phyloP scores from a whole-genome alignment of 2,113 vertebrate species.

The Saccopteryx leptura region DNA sequence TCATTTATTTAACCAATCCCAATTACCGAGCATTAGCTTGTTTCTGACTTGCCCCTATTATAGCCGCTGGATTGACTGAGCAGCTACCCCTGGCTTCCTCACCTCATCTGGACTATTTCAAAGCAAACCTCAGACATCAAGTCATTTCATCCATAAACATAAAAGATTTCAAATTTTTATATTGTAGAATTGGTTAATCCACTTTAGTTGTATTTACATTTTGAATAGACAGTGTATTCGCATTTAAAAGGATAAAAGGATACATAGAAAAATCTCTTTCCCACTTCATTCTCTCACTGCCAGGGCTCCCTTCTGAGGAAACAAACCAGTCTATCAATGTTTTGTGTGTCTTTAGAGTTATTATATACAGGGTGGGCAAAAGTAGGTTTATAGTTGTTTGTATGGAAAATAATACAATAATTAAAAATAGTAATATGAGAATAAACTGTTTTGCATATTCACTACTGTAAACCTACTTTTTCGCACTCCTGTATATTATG shows the following conservation, averaged over 20 bases:
- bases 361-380: background rate
- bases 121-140: background rate
- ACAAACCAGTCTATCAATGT: background rate
- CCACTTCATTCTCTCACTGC: too few relatives aligned
- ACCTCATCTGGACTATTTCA: background rate
- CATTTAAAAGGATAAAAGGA: background rate
- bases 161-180: background rate
- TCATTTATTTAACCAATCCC: background rate
- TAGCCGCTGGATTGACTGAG: background rate
- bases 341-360: background rate
- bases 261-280: background rate
- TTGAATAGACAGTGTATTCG: background rate
- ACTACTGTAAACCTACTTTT: too few relatives aligned
- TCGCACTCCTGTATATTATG: too few relatives aligned
- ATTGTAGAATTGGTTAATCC: background rate
- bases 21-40: background rate
- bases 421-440: background rate
- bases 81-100: background rate
- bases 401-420: background rate
- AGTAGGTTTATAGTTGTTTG: background rate
- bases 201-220: conserved; percentile 32
- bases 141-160: background rate
- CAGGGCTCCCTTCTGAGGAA: background rate
- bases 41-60: background rate
- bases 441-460: background rate